phyloP scores from a whole-genome alignment of 2,797 vertebrate genomes.

The Acanthurus tractus region DNA sequence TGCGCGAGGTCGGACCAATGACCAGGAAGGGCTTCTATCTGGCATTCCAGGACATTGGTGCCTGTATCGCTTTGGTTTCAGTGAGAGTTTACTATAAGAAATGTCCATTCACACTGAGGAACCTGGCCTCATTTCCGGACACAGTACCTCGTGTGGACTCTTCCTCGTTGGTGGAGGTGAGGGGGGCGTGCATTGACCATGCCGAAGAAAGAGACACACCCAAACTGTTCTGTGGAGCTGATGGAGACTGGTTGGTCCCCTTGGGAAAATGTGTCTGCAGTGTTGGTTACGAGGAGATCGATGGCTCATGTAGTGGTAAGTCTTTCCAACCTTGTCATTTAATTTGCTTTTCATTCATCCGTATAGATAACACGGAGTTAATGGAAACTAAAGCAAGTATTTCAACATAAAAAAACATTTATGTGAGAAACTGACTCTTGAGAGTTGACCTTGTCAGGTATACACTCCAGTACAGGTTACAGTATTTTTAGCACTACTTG shows the following conservation, averaged over 20 bases:
- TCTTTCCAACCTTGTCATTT: slow-evolving; percentile 6
- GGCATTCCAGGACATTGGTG: slow-evolving; percentile 97
- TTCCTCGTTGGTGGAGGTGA: slow-evolving; percentile 95
- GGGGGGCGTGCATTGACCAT: slow-evolving; percentile 94
- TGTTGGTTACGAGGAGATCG: slow-evolving; percentile 91
- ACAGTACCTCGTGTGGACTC: slow-evolving; percentile 96
- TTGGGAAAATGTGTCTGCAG: slow-evolving; percentile 94
- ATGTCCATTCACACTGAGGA: slow-evolving; percentile 93
- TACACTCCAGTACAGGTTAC: neutral
- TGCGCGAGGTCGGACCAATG: slow-evolving; percentile 94
- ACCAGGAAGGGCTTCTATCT: slow-evolving; percentile 94
- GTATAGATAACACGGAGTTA: neutral
- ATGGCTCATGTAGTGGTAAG: slow-evolving; percentile 93
- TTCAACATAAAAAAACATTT: neutral
- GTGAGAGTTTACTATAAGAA: slow-evolving; percentile 97
- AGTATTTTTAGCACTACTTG: slow-evolving; percentile 8
- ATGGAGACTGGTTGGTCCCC: slow-evolving; percentile 97
- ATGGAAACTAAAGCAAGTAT: neutral
- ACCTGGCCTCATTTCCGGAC: slow-evolving; percentile 94
- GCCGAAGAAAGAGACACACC: slow-evolving; percentile 95
- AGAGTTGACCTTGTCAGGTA: no score
- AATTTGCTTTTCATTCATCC: neutral
- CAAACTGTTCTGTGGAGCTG: slow-evolving; percentile 94
- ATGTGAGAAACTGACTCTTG: no score
- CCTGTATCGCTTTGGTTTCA: slow-evolving; percentile 95